These are phyloP conservation scores for Holotrichia oblita DNA, from an alignment of 1,140 invertebrate genomes.

Conservation along the genomic window DNA sequence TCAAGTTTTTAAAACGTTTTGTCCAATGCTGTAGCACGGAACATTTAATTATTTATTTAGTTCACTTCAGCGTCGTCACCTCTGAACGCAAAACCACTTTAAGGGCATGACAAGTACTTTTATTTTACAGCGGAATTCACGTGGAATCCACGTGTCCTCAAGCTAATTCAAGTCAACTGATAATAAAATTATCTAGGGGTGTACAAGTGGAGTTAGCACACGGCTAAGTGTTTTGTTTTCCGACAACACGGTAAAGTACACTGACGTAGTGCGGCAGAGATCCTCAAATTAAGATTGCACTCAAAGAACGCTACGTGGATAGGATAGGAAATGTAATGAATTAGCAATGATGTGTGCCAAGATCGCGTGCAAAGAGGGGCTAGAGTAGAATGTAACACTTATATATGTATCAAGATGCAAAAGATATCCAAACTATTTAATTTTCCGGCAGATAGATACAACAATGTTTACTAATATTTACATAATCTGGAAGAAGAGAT, in stretches of 20 bases:
- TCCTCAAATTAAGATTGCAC: conserved; percentile 29
- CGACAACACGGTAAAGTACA: background rate
- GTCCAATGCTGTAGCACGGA: background rate
- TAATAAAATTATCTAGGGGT: conserved; percentile 16
- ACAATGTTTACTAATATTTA: too few species aligned
- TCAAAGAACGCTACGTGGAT: conserved; percentile 15
- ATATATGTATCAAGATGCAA: background rate
- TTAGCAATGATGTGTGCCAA: conserved; percentile 8
- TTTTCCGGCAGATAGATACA: background rate
- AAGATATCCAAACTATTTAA: background rate
- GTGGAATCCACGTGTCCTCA: background rate
- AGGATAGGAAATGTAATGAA: background rate
- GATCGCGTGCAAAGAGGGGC: background rate
- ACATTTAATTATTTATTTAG: conserved; percentile 13
- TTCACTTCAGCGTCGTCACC: background rate
- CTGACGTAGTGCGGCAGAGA: background rate
- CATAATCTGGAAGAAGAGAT: too few species aligned
- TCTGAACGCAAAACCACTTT: background rate
- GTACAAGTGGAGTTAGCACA: background rate
- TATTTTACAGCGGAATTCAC: background rate
- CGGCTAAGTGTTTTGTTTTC: conserved; percentile 2
- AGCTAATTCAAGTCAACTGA: conserved; percentile 30
- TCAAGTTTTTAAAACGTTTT: background rate
- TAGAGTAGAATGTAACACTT: background rate
- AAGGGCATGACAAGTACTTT: background rate